Evolutionary conservation across 2,113 vertebrate species (phyloP).

Genomic region (Elachura formosa): DNA sequence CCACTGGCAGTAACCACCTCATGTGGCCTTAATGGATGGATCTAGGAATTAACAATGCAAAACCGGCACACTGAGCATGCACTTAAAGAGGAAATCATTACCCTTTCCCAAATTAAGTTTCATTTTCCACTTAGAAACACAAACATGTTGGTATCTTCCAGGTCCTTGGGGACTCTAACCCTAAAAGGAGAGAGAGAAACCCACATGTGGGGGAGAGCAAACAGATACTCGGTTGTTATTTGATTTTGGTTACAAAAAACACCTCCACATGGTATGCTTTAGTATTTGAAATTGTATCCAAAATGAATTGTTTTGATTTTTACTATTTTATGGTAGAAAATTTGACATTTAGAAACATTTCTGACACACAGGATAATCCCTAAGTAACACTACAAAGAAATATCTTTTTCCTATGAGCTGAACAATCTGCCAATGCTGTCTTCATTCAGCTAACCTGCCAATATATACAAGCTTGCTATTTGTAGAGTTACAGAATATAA

Average conservation of each 20-base stretch:
- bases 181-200: neutral
- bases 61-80: neutral
- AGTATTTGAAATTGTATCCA: neutral
- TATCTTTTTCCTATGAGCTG: neutral
- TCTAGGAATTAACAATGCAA: neutral
- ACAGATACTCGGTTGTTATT: neutral
- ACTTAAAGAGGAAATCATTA: neutral
- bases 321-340: neutral
- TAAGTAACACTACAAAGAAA: neutral
- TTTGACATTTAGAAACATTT: neutral
- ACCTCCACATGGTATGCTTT: neutral
- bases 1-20: neutral
- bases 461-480: neutral
- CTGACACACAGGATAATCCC: neutral
- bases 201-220: neutral
- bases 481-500: neutral
- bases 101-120: neutral
- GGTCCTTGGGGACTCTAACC: neutral
- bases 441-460: neutral
- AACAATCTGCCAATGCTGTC: neutral
- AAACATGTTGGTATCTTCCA: neutral
- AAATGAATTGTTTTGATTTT: neutral
- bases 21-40: neutral
- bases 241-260: neutral
- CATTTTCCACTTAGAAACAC: neutral